Evolutionary conservation across 2,113 vertebrate genomes (phyloP), one percentile per base, ranked within the genome.

Genomic region (Conger conger): DNA sequence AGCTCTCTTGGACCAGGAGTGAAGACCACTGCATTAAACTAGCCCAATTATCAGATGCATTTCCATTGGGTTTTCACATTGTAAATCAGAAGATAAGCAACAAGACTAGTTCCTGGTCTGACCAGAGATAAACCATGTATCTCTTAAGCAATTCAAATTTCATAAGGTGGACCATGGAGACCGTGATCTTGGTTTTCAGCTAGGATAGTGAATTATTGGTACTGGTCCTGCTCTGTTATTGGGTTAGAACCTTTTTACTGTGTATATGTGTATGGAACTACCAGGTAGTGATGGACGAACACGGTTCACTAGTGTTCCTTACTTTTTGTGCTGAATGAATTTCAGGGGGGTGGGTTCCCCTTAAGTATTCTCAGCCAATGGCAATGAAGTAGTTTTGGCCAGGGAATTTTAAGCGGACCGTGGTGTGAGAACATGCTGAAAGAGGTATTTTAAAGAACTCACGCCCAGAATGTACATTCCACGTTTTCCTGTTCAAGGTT

Each of bases 131-230:
- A 42, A 42, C 40, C 40, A 42, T 42, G 40, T 42, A 42, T 42
- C 33, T 76, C 37, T 50, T 27, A 45, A 37, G 38, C 95, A 45
- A 5, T n/a, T n/a, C n/a, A 23, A 40, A 40, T n/a, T 80, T 42
- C 9, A 0, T 4, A 50, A 50, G 7, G 45, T 50, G 45, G 45
- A 50, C 45, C 11, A 15, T 50, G 45, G 45, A 50, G 45, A 13
- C 45, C 11, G 45, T 50, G 45, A 50, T 50, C 45, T 50, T 50
- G 45, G 15, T 50, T 15, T 13, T 50, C 3, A 50, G 45, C 45
- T 13, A 50, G 45, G 45, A 15, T 8, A 50, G 45, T 50, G 15
- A 13, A 1, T 50, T 50, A 50, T 50, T 13, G 45, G 1, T 50
- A 13, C 45, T 50, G 45, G 8, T 50, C 8, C 45, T 50, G 45